Base-by-base conservation (phyloP, 1,140 invertebrate species). In the Steinernema feltiae region DNA sequence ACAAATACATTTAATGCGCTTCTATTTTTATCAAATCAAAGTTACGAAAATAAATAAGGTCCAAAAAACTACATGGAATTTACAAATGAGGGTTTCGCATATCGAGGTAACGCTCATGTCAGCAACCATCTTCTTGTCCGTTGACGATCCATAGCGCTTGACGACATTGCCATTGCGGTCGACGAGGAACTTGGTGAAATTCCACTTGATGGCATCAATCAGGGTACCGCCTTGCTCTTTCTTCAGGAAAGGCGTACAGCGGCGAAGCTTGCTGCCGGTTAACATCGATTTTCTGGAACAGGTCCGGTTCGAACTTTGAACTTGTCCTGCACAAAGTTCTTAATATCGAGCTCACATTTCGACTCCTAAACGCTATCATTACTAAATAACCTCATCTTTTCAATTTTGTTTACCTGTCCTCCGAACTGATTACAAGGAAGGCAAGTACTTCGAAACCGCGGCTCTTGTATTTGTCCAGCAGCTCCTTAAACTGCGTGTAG, bases 111-210 rank as follows among this genome's bases (percentile, higher is more conserved):
- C 48, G 32, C 30, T 79, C 72, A 81, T 81, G 32, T 81, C 80
- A 24, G 63, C 72, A 2, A 70, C 73, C 48, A 81, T 69, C 53
- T 82, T 78, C 30, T 94, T 94, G 83, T 92, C 90, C 0, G 89
- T 90, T 69, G 89, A 91, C 0, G 94, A 92, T 12, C 90, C 90
- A 87, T 92, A 92, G 83, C 94, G 89, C 79, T 92, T 91, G 24
- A 96, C 91, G 0, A 93, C 92, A 53, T 92, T 87, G 1, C 95
- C 95, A 70, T 95, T 88, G 85, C 91, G 93, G 86, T 96, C 90
- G 32, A 97, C 88, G 48, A 98, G 89, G 87, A 98, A 98, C 86
- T 98, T 98, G 1, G 93, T 93, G 82, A 97, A 98, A 87, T 98
- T 98, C 95, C 95, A 98, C 85, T 97, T 97, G 79, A 83, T 85